Evolutionary conservation across 2,797 vertebrate genomes (phyloP).

Genomic region (Ptychobarbus kaznakovi): DNA sequence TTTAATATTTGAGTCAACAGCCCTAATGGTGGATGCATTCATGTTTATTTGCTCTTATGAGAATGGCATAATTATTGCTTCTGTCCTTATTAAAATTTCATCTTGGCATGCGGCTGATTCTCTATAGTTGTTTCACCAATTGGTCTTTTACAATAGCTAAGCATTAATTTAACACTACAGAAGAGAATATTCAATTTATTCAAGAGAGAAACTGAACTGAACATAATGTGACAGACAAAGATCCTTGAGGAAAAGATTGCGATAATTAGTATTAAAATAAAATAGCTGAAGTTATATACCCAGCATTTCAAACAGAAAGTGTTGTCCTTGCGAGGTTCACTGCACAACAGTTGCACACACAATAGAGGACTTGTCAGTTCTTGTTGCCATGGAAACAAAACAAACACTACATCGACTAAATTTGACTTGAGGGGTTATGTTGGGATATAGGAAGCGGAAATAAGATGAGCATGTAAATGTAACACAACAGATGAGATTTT

Average conservation of each 20-base stretch:
- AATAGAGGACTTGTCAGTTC: conserved; percentile 40
- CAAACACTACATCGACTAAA: neutral
- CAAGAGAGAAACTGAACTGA: neutral
- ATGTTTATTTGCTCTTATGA: conserved; percentile 18
- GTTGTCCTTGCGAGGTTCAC: conserved; percentile 43
- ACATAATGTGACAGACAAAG: neutral
- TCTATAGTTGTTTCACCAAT: conserved; percentile 12
- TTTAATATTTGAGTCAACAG: conserved; percentile 33
- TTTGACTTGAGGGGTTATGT: conserved; percentile 31
- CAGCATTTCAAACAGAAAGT: conserved; percentile 23
- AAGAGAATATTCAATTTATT: conserved; percentile 2
- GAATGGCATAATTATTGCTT: conserved; percentile 20
- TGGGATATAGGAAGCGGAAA: conserved; percentile 27
- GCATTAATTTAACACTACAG: neutral
- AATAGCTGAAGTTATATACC: conserved; percentile 20
- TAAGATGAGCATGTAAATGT: neutral
- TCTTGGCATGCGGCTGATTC: conserved; percentile 18
- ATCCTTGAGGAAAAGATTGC: conserved; percentile 9
- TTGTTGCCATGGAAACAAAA: conserved; percentile 55
- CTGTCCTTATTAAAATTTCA: neutral
- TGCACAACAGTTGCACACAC: conserved; percentile 38
- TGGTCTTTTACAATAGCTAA: conserved; percentile 1
- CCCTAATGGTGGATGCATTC: conserved; percentile 18
- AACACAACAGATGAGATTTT: conserved; percentile 14
- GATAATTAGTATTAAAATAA: conserved; percentile 25